Evolutionary conservation across 2,888 invertebrate genomes (phyloP).

Genomic region (Sinopyrophorus schimmeli): DNA sequence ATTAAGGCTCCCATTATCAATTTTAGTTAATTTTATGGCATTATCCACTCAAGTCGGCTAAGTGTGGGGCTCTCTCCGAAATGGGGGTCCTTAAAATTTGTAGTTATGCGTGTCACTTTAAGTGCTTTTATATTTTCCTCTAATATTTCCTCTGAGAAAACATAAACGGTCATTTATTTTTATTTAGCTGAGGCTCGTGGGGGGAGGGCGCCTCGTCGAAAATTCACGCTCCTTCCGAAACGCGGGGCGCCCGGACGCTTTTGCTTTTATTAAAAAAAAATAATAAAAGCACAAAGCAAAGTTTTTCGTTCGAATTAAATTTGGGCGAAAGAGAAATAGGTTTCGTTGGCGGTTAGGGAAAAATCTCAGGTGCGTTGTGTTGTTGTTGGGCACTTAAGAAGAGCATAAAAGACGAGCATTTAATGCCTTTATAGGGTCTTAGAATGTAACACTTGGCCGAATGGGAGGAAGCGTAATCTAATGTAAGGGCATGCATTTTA

Average conservation of each 20-base stretch:
- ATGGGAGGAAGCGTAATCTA: constrained; percentile 24
- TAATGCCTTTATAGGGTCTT: constrained; percentile 17
- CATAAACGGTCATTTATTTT: constrained; percentile 16
- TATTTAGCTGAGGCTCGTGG: too few relatives aligned
- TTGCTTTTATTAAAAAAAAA: too few relatives aligned
- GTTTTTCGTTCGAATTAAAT: too few relatives aligned
- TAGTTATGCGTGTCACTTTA: neutral
- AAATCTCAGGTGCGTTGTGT: constrained; percentile 19
- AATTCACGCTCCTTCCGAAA: too few relatives aligned
- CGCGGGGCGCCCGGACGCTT: too few relatives aligned
- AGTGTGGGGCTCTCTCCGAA: too few relatives aligned
- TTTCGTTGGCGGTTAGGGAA: neutral
- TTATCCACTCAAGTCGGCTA: constrained; percentile 10
- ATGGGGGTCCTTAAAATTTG: too few relatives aligned
- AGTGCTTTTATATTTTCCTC: constrained; percentile 12
- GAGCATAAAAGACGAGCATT: constrained; percentile 10
- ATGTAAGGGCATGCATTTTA: constrained; percentile 16
- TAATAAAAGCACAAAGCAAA: too few relatives aligned
- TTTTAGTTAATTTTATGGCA: constrained; percentile 10
- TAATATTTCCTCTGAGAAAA: constrained; percentile 14
- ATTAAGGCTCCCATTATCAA: constrained; percentile 10
- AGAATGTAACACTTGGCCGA: constrained; percentile 9
- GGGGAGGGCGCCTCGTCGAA: too few relatives aligned
- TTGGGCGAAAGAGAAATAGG: too few relatives aligned
- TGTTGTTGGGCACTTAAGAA: constrained; percentile 26